Evolutionary conservation across 2,113 vertebrate species (phyloP).

Genomic region (Meles meles): DNA sequence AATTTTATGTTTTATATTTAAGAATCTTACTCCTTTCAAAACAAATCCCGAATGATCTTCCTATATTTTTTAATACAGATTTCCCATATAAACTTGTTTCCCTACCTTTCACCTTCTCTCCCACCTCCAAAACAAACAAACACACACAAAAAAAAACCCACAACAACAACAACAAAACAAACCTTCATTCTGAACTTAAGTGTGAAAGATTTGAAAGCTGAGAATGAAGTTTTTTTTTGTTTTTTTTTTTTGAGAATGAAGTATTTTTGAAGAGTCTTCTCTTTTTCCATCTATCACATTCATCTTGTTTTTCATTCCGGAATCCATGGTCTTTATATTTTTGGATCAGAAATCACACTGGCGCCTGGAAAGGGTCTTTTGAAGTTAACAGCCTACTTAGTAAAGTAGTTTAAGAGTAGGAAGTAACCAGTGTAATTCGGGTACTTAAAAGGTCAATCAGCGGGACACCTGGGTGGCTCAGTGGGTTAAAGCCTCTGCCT

Average conservation of each 20-base stretch:
- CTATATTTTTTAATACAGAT: not conserved
- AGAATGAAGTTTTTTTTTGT: constrained; percentile 39
- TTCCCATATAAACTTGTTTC: not conserved
- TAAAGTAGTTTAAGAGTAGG: not conserved
- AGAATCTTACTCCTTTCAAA: constrained; percentile 21
- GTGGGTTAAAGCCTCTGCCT: too few species aligned
- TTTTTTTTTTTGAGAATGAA: too few species aligned
- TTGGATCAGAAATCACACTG: not conserved
- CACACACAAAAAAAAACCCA: too few species aligned
- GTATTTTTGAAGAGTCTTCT: not conserved
- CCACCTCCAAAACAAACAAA: not conserved
- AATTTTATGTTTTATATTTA: constrained; percentile 27
- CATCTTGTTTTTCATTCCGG: not conserved
- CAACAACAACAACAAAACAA: not conserved
- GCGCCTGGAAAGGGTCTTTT: not conserved
- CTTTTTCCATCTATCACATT: not conserved
- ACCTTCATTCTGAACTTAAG: constrained; percentile 10
- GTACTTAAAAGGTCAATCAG: too few species aligned
- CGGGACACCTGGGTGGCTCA: too few species aligned
- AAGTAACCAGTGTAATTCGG: not conserved
- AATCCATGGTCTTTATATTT: not conserved
- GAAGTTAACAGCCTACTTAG: not conserved
- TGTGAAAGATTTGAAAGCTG: constrained; percentile 14
- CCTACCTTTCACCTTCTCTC: not conserved
- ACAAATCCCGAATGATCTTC: not conserved